These are phyloP conservation scores for Eclectus roratus DNA, from an alignment of 2,113 vertebrate species.

Conservation along the genomic window DNA sequence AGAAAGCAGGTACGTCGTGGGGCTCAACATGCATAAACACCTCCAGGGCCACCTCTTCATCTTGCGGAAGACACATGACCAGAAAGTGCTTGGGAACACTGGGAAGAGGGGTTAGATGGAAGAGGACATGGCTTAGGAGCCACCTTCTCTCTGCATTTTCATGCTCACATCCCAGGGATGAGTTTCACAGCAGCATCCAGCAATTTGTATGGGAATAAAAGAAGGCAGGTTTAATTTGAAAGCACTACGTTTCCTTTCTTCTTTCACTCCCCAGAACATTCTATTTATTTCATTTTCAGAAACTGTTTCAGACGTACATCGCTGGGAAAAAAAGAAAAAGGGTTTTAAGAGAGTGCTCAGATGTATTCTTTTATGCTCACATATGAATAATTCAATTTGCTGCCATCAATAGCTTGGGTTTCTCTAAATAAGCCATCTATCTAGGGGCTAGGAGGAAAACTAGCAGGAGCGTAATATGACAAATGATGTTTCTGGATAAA, in stretches of 20 bases:
- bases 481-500: conserved; percentile 26
- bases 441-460: not conserved
- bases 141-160: not conserved
- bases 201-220: not conserved
- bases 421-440: conserved; percentile 39
- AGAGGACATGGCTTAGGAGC: not conserved
- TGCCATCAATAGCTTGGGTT: conserved; percentile 29
- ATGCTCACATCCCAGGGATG: not conserved
- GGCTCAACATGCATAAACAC: not conserved
- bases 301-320: not conserved
- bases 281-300: conserved; percentile 22
- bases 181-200: not conserved
- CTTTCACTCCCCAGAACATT: not conserved
- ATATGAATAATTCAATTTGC: conserved; percentile 61
- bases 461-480: not conserved
- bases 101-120: not conserved
- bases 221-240: not conserved
- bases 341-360: conserved; percentile 20
- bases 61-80: accelerated
- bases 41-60: not conserved
- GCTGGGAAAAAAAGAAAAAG: not conserved
- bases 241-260: not conserved
- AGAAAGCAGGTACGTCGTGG: accelerated
- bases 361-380: conserved; percentile 23
- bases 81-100: not conserved